A percentile compares a stretch with the other conserved stretches of the same genome.
Evolutionary conservation across 2,797 vertebrate genomes (phyloP).

Genomic region (Manis crassicaudata): DNA sequence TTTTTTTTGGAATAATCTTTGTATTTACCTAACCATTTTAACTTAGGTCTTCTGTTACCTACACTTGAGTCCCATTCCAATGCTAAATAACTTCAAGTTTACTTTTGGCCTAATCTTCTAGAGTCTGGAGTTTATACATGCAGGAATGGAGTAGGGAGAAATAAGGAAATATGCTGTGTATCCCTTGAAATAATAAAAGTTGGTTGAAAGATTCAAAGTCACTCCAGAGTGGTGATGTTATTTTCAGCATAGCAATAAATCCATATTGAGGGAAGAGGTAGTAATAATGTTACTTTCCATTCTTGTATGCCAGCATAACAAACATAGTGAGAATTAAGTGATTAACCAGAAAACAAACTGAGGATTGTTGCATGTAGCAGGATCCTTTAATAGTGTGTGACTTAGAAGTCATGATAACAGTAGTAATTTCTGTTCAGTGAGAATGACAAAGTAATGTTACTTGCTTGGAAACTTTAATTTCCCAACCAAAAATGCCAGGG

Average conservation of each 20-base stretch:
- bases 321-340: not conserved
- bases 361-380: not conserved
- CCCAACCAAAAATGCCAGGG: not conserved
- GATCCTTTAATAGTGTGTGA: not conserved
- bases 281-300: not conserved
- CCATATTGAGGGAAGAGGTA: not conserved
- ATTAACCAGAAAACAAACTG: not conserved
- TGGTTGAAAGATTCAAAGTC: not conserved
- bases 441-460: not conserved
- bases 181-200: not conserved
- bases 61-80: not conserved
- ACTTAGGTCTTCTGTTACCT: not conserved
- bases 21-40: conserved; percentile 8
- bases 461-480: not conserved
- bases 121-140: not conserved
- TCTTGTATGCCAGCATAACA: not conserved
- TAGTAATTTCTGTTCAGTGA: conserved; percentile 10
- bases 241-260: not conserved
- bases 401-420: not conserved
- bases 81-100: not conserved
- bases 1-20: not conserved
- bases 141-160: not conserved
- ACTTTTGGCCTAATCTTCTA: not conserved
- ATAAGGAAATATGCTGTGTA: not conserved
- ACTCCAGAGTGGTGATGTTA: not conserved